These are phyloP conservation scores for Cryptotermes secundus DNA, from an alignment of 1,140 invertebrate species.

Conservation along the genomic window DNA sequence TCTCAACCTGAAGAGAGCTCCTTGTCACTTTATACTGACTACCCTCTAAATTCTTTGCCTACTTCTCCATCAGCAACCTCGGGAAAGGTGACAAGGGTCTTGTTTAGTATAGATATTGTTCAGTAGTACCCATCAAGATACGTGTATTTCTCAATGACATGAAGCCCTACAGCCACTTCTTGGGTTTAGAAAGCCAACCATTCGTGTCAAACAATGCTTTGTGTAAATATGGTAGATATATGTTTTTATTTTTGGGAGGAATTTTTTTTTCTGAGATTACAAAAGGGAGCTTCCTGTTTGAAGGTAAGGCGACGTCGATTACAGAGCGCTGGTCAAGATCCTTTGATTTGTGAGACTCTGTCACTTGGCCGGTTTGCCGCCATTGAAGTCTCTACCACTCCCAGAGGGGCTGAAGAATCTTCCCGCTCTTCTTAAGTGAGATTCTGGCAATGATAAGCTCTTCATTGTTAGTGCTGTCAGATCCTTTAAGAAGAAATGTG, in stretches of 20 bases:
- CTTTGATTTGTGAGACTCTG: constrained; percentile 6
- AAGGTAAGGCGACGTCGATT: too few species aligned
- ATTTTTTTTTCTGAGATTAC: neutral
- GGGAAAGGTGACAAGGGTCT: too few species aligned
- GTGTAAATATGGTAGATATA: neutral
- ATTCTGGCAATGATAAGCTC: neutral
- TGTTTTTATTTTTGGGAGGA: neutral
- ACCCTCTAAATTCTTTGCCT: too few species aligned
- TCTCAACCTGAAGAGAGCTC: too few species aligned
- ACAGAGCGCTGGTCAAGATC: neutral
- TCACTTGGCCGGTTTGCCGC: neutral
- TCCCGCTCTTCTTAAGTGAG: neutral
- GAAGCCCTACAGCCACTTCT: too few species aligned
- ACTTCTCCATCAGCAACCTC: too few species aligned
- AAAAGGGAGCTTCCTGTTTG: neutral
- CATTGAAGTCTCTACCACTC: neutral
- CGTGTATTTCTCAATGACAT: too few species aligned
- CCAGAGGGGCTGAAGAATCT: neutral
- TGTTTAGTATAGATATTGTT: too few species aligned
- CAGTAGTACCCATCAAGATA: too few species aligned
- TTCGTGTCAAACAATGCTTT: neutral
- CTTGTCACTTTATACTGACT: too few species aligned
- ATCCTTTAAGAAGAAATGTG: neutral
- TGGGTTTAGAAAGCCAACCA: too few species aligned
- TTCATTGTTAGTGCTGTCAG: neutral